Conservation (phyloP, 2,113 vertebrate genomes). For the Peromyscus polionotus region DNA sequence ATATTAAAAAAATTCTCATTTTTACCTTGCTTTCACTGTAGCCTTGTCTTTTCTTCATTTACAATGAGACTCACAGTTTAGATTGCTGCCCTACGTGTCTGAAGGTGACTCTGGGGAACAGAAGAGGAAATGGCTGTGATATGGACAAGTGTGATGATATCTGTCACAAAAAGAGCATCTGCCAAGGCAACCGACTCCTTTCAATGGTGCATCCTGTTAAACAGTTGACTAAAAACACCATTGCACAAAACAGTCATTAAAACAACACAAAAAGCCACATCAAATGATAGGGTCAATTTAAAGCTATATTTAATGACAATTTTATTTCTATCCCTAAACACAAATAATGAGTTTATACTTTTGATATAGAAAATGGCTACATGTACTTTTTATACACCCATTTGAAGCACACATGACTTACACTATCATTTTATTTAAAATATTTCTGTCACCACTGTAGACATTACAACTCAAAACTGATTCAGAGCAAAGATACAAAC, state of each 20-base stretch:
- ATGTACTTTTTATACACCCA: background rate
- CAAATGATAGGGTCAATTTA: background rate
- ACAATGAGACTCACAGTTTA: slow-evolving; percentile 65
- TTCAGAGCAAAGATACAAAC: background rate
- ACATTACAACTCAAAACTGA: background rate
- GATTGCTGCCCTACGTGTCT: slow-evolving; percentile 53
- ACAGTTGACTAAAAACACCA: slow-evolving; percentile 36
- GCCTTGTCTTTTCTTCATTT: slow-evolving; percentile 9
- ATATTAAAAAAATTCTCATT: slow-evolving; percentile 38
- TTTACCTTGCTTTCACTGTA: slow-evolving; percentile 56
- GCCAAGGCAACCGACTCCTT: slow-evolving; percentile 19
- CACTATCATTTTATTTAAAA: background rate
- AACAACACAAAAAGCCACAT: background rate
- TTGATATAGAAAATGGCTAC: background rate
- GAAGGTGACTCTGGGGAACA: slow-evolving; percentile 68
- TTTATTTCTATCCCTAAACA: slow-evolving; percentile 49
- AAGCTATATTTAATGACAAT: slow-evolving; percentile 11
- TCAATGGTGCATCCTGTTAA: slow-evolving; percentile 4
- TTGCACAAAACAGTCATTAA: slow-evolving; percentile 20
- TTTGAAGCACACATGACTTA: slow-evolving; percentile 2
- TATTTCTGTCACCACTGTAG: slow-evolving; percentile 15
- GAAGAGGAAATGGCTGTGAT: slow-evolving; percentile 31
- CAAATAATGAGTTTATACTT: slow-evolving; percentile 3
- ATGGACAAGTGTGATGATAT: slow-evolving; percentile 38
- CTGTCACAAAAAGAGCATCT: slow-evolving; percentile 46